Conservation (phyloP, 1,140 invertebrate species). For the Cotesia typhae region DNA sequence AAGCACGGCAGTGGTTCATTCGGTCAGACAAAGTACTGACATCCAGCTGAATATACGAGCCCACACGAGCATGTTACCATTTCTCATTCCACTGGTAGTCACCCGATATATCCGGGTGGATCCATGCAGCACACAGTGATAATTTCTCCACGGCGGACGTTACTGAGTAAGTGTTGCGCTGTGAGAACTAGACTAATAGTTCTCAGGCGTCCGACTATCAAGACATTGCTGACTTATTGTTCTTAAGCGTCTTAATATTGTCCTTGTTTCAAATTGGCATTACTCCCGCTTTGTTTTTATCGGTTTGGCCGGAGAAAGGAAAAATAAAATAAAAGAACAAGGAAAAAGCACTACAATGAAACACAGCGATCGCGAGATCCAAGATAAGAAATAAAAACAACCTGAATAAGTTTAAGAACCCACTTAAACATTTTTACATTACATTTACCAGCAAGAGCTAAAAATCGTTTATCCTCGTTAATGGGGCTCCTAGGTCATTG, state of each 20-base stretch:
- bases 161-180: conserved; percentile 18
- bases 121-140: conserved; percentile 24
- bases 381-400: not conserved
- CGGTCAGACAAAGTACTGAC: conserved; percentile 56
- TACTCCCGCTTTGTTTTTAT: conserved; percentile 21
- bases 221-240: conserved; percentile 15
- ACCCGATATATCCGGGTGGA: conserved; percentile 24
- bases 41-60: conserved; percentile 54
- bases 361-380: not conserved
- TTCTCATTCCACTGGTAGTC: conserved; percentile 23
- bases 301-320: not conserved
- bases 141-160: conserved; percentile 25
- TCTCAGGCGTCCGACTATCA: not conserved
- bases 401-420: not conserved
- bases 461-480: conserved; percentile 21
- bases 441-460: not conserved
- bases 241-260: conserved; percentile 4
- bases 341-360: not conserved
- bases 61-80: conserved; percentile 24
- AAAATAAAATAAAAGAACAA: not conserved
- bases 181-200: conserved; percentile 24
- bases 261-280: conserved; percentile 7
- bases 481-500: conserved; percentile 18
- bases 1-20: conserved; percentile 47
- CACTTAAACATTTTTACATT: conserved; percentile 15